These are phyloP conservation scores for Palythoa heliodiscus DNA, from an alignment of 92 coral and sea anemone species.

Conservation along the genomic window DNA sequence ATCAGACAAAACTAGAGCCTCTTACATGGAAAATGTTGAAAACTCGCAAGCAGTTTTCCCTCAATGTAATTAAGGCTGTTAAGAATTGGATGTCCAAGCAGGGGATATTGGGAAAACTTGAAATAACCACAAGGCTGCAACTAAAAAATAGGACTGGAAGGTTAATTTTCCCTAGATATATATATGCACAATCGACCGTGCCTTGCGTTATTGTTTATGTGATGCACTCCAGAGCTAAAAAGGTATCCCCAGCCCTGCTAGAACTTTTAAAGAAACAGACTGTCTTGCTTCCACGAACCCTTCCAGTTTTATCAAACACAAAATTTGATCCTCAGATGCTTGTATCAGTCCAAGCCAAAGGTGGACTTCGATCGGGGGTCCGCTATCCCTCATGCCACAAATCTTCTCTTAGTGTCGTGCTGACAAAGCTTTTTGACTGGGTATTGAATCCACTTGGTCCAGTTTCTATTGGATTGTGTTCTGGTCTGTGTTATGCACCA, in stretches of 20 bases:
- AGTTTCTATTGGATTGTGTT: background rate
- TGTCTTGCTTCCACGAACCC: background rate
- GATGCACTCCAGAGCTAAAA: background rate
- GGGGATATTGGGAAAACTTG: background rate
- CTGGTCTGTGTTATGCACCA: conserved; percentile 7
- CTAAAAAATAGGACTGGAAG: background rate
- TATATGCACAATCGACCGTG: background rate
- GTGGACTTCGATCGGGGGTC: background rate
- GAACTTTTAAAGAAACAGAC: conserved; percentile 13
- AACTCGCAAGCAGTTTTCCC: background rate
- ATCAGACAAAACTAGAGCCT: background rate
- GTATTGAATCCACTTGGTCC: background rate
- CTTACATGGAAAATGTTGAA: conserved; percentile 13
- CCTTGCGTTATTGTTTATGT: conserved; percentile 22
- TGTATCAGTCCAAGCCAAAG: background rate
- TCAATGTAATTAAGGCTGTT: background rate
- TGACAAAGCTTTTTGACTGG: conserved; percentile 8
- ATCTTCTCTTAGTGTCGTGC: background rate
- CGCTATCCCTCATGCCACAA: background rate
- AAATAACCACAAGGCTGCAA: background rate
- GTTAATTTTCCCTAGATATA: background rate
- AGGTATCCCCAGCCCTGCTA: background rate
- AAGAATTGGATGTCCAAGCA: background rate
- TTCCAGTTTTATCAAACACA: background rate
- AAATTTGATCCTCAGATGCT: conserved; percentile 3